Base-by-base conservation (phyloP, 1,140 invertebrate species). In the Cardiocondyla obscurior region DNA sequence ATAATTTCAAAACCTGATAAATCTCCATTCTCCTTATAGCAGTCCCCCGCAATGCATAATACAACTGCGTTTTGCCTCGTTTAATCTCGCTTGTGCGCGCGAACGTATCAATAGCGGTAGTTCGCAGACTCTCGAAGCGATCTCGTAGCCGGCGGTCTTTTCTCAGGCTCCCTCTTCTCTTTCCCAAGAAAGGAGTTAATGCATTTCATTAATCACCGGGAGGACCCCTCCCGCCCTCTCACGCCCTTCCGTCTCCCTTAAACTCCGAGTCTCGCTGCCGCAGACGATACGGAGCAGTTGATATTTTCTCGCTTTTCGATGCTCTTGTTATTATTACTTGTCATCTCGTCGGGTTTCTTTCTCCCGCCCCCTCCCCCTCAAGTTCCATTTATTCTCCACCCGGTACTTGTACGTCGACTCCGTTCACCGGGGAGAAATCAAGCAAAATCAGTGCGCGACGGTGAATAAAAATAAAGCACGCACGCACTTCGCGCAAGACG, bases 161-260 rank as follows among this genome's bases (percentile, higher is more conserved):
- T 87, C 85, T 82, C 85, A 82, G 65, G 70, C 55, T 84, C 72
- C 14, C 39, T 57, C 22, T 36, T 55, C 44, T 81, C 70, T 82
- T 57, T 30, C 44, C 58, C 51, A n/a, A 12, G 39, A 19, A 70
- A 85, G 28, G 70, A 82, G 85, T 88, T 88, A 88, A 87, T 87
- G 82, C 82, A 87, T 88, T 88, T 92, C 74, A 90, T 83, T 82
- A 94, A 90, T 82, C 90, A 91, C 90, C 84, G 91, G 89, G 86
- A 89, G 85, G 64, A 77, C 55, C 70, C 57, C 44, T 42, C 49
- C 36, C 46, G 70, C 42, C 58, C 57, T 69, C 55, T 30, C 30
- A 19, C 51, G 46, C 58, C 30, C 16, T 30, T 84, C 42, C 30
- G 3, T 5, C 64, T 16, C 14, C 14, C 42, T 64, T 49, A n/a